These are phyloP conservation scores for Perdita meconis DNA, from an alignment of 2,888 invertebrate species.

Conservation along the genomic window DNA sequence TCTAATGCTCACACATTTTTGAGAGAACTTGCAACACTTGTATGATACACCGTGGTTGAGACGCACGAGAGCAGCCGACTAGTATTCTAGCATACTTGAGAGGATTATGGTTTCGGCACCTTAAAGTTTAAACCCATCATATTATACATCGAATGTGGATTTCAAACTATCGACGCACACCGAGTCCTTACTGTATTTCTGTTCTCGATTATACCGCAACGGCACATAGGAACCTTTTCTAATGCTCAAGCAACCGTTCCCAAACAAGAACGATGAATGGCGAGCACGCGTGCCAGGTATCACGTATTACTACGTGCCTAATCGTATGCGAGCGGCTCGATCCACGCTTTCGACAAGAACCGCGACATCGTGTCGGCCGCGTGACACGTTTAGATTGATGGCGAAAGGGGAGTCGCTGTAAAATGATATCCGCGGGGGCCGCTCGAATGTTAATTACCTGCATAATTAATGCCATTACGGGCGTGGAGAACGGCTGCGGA, in stretches of 20 bases:
- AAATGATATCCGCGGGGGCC: constrained; percentile 72
- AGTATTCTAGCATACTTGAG: too few relatives aligned
- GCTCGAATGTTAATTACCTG: constrained; percentile 79
- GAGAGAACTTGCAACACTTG: too few relatives aligned
- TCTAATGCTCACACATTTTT: too few relatives aligned
- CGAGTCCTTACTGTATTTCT: too few relatives aligned
- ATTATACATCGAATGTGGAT: too few relatives aligned
- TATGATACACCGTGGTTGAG: too few relatives aligned
- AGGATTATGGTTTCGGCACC: too few relatives aligned
- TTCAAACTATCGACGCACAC: too few relatives aligned
- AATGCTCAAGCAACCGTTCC: neutral
- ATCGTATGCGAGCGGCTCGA: constrained; percentile 17
- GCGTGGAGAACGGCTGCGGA: constrained; percentile 28
- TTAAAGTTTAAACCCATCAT: too few relatives aligned
- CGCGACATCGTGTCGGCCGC: constrained; percentile 72
- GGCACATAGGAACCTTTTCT: too few relatives aligned
- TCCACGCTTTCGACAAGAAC: constrained; percentile 49
- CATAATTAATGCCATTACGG: constrained; percentile 81
- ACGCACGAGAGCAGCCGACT: too few relatives aligned
- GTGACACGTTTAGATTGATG: constrained; percentile 80
- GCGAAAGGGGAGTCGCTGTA: constrained; percentile 70
- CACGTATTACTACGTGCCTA: constrained; percentile 33
- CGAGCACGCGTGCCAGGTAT: constrained; percentile 48
- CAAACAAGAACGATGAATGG: neutral
- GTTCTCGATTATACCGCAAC: too few relatives aligned